Evolutionary conservation across 2,888 invertebrate species (phyloP).

Genomic region (Pheosia tremula): DNA sequence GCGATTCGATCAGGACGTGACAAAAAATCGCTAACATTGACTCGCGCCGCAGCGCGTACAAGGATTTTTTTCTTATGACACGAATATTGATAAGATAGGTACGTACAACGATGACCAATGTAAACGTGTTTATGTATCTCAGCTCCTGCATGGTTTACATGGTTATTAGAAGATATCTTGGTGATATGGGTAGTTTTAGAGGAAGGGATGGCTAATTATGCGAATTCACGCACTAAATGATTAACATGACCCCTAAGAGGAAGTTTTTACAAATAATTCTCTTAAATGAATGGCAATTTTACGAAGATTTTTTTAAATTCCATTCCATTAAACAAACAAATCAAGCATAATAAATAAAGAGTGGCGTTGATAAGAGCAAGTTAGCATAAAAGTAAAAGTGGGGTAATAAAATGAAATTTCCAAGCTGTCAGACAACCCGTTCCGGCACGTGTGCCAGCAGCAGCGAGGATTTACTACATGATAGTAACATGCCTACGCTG

Average conservation of each 20-base stretch:
- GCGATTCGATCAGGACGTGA: constrained; percentile 40
- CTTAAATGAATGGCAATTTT: too few relatives aligned
- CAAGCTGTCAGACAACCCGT: constrained; percentile 53
- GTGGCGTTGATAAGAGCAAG: constrained; percentile 35
- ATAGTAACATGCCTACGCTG: constrained; percentile 47
- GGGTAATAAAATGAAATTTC: constrained; percentile 69
- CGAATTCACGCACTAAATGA: too few relatives aligned
- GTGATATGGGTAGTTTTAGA: neutral
- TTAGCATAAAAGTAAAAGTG: constrained; percentile 72
- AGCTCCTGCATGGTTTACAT: neutral
- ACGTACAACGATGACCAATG: constrained; percentile 26
- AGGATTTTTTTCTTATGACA: constrained; percentile 48
- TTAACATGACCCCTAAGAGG: too few relatives aligned
- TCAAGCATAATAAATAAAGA: constrained; percentile 14
- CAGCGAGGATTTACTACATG: constrained; percentile 60
- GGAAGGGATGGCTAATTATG: too few relatives aligned
- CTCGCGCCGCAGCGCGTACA: constrained; percentile 41
- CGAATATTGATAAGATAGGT: constrained; percentile 52
- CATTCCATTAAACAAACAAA: neutral
- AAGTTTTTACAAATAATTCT: too few relatives aligned
- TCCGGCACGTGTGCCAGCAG: constrained; percentile 47
- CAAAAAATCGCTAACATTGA: constrained; percentile 52
- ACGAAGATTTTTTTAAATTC: too few relatives aligned
- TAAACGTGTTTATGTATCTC: constrained; percentile 21
- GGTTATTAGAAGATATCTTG: neutral